Base-by-base conservation (phyloP, 2,888 invertebrate species). In the Sisyra terminalis region DNA sequence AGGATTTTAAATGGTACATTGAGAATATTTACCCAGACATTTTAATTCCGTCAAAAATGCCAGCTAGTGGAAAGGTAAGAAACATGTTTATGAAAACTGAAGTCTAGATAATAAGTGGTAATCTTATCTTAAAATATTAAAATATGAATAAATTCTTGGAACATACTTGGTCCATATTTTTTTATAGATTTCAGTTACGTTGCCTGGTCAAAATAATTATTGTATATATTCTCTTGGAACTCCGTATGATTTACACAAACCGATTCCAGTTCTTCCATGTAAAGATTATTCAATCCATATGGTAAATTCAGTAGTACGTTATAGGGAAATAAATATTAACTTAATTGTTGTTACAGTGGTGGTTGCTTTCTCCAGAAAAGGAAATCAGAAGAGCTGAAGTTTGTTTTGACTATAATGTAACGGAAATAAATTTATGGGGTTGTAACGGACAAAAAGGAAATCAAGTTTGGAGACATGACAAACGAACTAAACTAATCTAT, bases 21-120 rank as follows among this genome's bases (percentile, higher is more conserved):
- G 89, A 94, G 62, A 96, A 84, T 60, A 78, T 99, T 52, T 99
- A 94, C 65, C 98, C 98, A 2, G 98, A 99, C 65, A 71, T 98
- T 45, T 98, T 99, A 61, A 89, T 99, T 56, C 98, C 98, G 18
- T 94, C 94, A 46, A 93, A 96, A 56, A 89, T 97, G 2, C 82
- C 97, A 3, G 96, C 94, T 43, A 87, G 86, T 51, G 98, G 98
- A 66, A 97, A 98, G 89, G 97, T 98, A 72, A 71, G 77, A 60
- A 51, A 46, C 34, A n/a, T 51, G 46, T 35, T 13, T 18, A 35
- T 37, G 57, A 41, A 3, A 39, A 13, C 13, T 31, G 2, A 9
- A 41, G 3, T 16, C 17, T 39, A 13, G 11, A 15, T 32, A 54
- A 1, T 54, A 53, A 16, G 48, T 43, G 8, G 49, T 51, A 1